Evolutionary conservation across 1,140 invertebrate genomes (phyloP).

Genomic region (Grapholita molesta): DNA sequence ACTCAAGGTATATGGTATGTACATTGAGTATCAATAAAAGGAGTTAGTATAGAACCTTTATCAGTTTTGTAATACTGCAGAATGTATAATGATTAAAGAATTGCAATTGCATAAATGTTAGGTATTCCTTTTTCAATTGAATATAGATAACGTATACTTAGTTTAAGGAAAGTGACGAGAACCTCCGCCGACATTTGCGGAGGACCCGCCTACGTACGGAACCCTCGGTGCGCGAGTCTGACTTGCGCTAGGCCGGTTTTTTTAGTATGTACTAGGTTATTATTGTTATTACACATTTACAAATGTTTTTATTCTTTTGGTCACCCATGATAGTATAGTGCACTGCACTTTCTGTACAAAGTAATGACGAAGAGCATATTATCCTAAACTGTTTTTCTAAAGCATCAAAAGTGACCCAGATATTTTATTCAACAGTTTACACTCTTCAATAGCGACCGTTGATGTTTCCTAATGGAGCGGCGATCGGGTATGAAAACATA

Average conservation of each 20-base stretch:
- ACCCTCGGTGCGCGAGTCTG: too few species aligned
- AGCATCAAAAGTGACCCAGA: background rate
- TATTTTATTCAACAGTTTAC: conserved; percentile 21
- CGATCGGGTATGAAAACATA: conserved; percentile 11
- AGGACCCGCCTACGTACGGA: too few species aligned
- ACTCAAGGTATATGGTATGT: background rate
- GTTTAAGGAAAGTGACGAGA: too few species aligned
- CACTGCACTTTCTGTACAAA: background rate
- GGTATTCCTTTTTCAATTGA: too few species aligned
- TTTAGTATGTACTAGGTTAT: too few species aligned
- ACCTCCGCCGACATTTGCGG: too few species aligned
- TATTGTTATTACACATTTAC: too few species aligned
- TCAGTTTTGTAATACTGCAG: background rate
- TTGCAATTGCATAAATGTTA: too few species aligned
- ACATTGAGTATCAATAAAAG: too few species aligned
- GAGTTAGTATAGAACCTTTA: background rate
- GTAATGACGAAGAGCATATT: background rate
- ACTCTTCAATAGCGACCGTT: conserved; percentile 12
- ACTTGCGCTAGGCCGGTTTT: too few species aligned
- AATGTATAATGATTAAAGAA: background rate
- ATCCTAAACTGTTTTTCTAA: background rate
- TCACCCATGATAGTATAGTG: background rate
- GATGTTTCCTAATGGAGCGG: conserved; percentile 20
- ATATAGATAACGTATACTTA: too few species aligned
- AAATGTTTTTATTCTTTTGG: background rate